phyloP scores from a whole-genome alignment of 2,888 invertebrate species.

The Punctoribates punctum region DNA sequence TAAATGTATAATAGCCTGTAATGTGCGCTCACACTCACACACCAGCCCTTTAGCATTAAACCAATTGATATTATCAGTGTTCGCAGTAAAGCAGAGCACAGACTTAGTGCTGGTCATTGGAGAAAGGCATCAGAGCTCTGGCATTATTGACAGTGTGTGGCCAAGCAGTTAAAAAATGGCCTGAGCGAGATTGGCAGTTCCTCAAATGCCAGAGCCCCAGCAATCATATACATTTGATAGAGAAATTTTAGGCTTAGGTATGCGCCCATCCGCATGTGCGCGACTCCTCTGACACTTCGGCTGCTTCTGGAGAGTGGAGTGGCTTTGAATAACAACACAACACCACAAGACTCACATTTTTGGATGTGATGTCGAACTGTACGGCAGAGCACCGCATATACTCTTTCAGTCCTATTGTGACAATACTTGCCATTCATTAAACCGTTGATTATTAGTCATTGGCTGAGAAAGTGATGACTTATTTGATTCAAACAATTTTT shows the following conservation, averaged over 20 bases:
- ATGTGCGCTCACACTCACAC: neutral
- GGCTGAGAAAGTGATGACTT: too few relatives aligned
- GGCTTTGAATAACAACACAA: conserved; percentile 21
- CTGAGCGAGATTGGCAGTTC: neutral
- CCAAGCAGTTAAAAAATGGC: neutral
- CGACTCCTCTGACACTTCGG: neutral
- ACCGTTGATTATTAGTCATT: too few relatives aligned
- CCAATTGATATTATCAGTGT: conserved; percentile 9
- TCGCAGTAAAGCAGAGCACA: too few relatives aligned
- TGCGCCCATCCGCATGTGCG: conserved; percentile 8
- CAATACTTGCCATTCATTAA: neutral
- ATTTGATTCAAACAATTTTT: too few relatives aligned
- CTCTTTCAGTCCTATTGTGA: neutral
- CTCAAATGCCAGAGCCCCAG: neutral
- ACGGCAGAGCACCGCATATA: neutral
- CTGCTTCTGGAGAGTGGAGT: neutral
- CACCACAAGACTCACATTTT: conserved; percentile 10
- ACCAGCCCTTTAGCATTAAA: neutral
- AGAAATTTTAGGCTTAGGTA: neutral
- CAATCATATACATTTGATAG: neutral
- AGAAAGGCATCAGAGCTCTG: neutral
- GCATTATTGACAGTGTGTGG: conserved; percentile 20
- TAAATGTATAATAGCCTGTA: conserved; percentile 12
- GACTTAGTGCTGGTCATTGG: too few relatives aligned
- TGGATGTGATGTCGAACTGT: neutral